These are phyloP conservation scores for Tubulanus polymorphus DNA, from an alignment of 2,888 invertebrate genomes.

Conservation along the genomic window DNA sequence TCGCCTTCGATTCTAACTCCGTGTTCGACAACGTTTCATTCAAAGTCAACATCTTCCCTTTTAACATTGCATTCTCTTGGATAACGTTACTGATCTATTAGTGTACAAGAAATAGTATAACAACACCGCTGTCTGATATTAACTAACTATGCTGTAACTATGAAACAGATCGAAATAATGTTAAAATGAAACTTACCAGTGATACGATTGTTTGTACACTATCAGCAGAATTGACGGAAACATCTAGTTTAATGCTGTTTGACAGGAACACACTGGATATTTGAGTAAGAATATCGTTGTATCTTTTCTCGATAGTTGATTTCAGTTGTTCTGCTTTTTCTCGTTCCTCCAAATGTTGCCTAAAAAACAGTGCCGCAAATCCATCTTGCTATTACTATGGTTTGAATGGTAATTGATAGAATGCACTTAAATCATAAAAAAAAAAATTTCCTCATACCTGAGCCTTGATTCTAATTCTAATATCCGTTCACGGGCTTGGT, in stretches of 20 bases:
- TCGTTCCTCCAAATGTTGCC: slow-evolving; percentile 37
- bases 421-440: neutral
- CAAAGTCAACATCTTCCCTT: slow-evolving; percentile 45
- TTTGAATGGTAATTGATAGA: neutral
- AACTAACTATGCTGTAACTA: neutral
- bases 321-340: slow-evolving; percentile 32
- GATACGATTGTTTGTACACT: slow-evolving; percentile 26
- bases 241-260: too few relatives aligned
- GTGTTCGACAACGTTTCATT: slow-evolving; percentile 42
- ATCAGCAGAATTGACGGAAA: slow-evolving; percentile 17
- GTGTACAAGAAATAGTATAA: too few relatives aligned
- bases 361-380: too few relatives aligned
- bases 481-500: slow-evolving; percentile 41
- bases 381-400: too few relatives aligned
- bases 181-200: slow-evolving; percentile 21
- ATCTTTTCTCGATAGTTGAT: slow-evolving; percentile 26
- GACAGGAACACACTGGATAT: slow-evolving; percentile 27
- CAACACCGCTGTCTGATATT: neutral
- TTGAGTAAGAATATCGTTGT: slow-evolving; percentile 30
- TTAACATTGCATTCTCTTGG: slow-evolving; percentile 49
- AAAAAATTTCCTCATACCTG: slow-evolving; percentile 28
- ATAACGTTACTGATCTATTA: slow-evolving; percentile 38
- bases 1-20: slow-evolving; percentile 50
- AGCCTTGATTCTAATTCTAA: slow-evolving; percentile 46
- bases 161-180: too few relatives aligned